phyloP scores from a whole-genome alignment of 2,113 vertebrate species.

The Pituophis catenifer region DNA sequence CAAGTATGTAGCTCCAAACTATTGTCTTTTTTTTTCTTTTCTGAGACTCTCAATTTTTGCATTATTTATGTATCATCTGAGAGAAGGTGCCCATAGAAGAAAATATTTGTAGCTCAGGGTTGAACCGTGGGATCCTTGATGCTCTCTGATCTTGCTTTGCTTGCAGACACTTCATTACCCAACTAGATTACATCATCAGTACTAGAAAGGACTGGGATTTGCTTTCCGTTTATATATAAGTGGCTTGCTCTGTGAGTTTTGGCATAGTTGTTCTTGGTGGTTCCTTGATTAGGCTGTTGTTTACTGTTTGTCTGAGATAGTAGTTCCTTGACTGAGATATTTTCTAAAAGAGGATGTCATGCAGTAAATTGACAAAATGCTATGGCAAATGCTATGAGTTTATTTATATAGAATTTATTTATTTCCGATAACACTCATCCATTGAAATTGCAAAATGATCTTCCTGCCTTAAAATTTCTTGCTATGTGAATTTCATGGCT shows the following conservation, averaged over 20 bases:
- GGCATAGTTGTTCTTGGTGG: background rate
- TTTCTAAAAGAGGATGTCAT: background rate
- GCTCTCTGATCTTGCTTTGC: background rate
- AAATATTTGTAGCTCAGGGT: background rate
- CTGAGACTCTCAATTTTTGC: background rate
- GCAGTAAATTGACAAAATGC: background rate
- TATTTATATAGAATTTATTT: background rate
- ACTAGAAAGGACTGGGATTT: background rate
- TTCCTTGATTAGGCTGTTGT: background rate
- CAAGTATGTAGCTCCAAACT: constrained; percentile 58
- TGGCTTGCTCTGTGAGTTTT: background rate
- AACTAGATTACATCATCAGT: background rate
- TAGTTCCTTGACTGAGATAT: background rate
- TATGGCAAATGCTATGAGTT: background rate
- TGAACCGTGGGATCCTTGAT: background rate
- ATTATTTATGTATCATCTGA: background rate
- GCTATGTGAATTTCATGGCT: too few relatives aligned
- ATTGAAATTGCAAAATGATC: background rate
- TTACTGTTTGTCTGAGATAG: background rate
- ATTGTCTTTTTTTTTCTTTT: background rate
- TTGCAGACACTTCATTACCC: background rate
- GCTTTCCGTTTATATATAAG: background rate
- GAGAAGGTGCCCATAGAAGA: background rate
- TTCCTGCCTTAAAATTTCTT: background rate
- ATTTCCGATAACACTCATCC: background rate